Base-by-base conservation (phyloP, 2,888 invertebrate species). In the Eledone cirrhosa region DNA sequence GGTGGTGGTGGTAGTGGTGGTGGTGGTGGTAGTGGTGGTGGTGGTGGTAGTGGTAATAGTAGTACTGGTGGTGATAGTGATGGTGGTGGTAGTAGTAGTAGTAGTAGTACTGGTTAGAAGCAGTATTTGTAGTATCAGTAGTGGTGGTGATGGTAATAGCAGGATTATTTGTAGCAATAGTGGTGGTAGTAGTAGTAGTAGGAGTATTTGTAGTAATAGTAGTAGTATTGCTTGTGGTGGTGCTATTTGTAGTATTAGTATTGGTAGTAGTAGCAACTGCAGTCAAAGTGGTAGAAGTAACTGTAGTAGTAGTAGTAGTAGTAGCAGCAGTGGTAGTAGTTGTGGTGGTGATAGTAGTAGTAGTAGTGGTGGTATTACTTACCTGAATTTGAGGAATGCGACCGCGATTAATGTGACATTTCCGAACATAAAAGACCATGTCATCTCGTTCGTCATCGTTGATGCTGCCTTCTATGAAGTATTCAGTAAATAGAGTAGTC, bases 401-500 rank as follows among this genome's bases (percentile, higher is more conserved):
- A 96, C 96, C 69, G 33, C 80, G 78, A 53, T 59, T 65, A 67
- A 53, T 63, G 24, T 76, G 76, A 29, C 48, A 84, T 81, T 88
- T 89, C 81, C 97, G 93, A n/a, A 98, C 97, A 91, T 98, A 98
- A 92, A 98, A 98, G 83, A 98, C 92, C 87, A 98, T 93, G 92
- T 98, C 98, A 92, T 98, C 98, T 86, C 96, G 80, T 77, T 80
- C 81, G 33, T 86, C 87, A 82, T 95, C 94, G 65, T 86, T 80
- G 77, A 82, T 75, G 7, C 83, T 83, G 3, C 85, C 96, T 90
- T 97, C 97, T 78, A 97, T 92, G 91, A 98, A 98, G 92, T 97
- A 96, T 22, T 96, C 93, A 83, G 97, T 96, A 92, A 98, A 98
- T 85, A 98, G 93, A 91, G 97, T 96, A 78, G 97, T 97, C 97